phyloP scores from a whole-genome alignment of 2,797 vertebrate genomes.

The Gymnothorax reevesii region DNA sequence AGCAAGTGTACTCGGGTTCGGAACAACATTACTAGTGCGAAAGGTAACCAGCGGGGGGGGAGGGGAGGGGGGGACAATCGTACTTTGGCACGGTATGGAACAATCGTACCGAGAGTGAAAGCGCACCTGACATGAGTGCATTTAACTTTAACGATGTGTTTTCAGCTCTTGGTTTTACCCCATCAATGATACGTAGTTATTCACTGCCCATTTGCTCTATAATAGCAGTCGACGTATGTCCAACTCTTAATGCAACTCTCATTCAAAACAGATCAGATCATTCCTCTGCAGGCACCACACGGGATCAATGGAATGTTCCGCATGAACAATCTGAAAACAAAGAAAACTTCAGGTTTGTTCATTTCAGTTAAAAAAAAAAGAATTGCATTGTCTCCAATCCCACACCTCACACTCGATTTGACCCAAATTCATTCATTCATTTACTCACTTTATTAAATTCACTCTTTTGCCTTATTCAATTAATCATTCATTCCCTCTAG shows the following conservation, averaged over 20 bases:
- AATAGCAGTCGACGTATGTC: slow-evolving; percentile 43
- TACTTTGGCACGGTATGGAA: too few species aligned
- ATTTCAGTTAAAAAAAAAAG: too few species aligned
- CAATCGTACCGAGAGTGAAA: too few species aligned
- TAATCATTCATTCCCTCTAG: not conserved
- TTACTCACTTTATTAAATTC: too few species aligned
- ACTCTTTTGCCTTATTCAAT: too few species aligned
- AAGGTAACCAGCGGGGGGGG: too few species aligned
- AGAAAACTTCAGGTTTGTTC: not conserved
- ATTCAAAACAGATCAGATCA: not conserved
- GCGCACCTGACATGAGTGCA: too few species aligned
- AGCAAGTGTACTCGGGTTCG: too few species aligned
- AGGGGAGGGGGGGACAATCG: too few species aligned
- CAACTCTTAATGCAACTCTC: slow-evolving; percentile 29
- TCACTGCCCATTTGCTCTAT: slow-evolving; percentile 28
- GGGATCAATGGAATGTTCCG: not conserved
- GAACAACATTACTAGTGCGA: too few species aligned
- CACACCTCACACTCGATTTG: not conserved
- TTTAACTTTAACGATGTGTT: too few species aligned
- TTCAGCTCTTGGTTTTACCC: not conserved
- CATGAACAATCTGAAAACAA: not conserved
- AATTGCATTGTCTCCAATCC: too few species aligned
- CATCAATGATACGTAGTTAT: slow-evolving; percentile 23
- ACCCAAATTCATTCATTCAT: not conserved
- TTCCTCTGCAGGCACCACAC: not conserved